Conservation (phyloP, 2,888 invertebrate species). For the Meandrusa payeni region DNA sequence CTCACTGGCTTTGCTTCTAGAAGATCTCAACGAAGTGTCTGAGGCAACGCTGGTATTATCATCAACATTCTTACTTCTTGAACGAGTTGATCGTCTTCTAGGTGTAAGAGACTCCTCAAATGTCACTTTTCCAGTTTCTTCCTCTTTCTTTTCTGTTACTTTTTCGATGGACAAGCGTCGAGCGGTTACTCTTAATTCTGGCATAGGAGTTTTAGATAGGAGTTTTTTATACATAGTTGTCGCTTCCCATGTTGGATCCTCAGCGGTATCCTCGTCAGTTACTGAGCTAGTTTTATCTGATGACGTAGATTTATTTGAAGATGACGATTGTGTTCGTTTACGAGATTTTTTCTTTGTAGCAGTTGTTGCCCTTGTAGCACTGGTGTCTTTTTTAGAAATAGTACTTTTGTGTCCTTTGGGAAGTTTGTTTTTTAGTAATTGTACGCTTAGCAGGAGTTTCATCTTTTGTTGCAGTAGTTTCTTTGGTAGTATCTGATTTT, state of each 20-base stretch:
- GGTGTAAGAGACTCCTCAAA: conserved; percentile 54
- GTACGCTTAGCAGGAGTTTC: too few species aligned
- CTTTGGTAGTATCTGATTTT: too few species aligned
- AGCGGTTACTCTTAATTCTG: conserved; percentile 61
- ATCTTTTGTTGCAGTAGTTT: too few species aligned
- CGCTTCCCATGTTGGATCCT: conserved; percentile 31
- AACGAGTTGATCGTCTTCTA: conserved; percentile 44
- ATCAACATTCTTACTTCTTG: conserved; percentile 49
- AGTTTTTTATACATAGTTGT: conserved; percentile 34
- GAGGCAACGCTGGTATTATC: conserved; percentile 61
- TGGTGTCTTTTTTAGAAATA: too few species aligned
- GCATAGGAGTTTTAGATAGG: conserved; percentile 53
- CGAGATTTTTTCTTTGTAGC: too few species aligned
- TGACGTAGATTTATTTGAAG: conserved; percentile 50
- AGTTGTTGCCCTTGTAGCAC: too few species aligned
- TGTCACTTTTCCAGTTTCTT: conserved; percentile 41
- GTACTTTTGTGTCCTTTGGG: background rate
- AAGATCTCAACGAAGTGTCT: conserved; percentile 51
- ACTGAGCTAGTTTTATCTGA: conserved; percentile 44
- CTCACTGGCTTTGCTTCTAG: conserved; percentile 45
- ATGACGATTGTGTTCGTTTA: conserved; percentile 52
- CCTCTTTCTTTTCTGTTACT: conserved; percentile 46
- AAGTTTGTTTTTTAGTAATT: background rate
- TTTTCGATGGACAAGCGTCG: conserved; percentile 64
- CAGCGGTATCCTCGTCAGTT: conserved; percentile 42